Evolutionary conservation across 1,140 invertebrate species (phyloP).

Genomic region (Drosophila santomea): DNA sequence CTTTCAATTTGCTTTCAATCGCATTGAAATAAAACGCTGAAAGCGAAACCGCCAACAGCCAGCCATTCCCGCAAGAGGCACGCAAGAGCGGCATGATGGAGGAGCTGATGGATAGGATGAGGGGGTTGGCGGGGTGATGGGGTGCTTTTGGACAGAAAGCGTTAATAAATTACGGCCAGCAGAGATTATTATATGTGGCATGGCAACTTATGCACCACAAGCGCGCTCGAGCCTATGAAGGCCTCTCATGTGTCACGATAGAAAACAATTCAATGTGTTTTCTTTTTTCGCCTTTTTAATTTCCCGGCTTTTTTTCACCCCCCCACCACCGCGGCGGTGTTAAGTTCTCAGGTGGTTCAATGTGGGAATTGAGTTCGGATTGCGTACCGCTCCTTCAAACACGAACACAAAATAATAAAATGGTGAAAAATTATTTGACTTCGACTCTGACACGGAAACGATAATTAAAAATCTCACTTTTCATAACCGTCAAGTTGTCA

Average conservation of each 20-base stretch:
- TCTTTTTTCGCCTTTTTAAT: conserved; percentile 19
- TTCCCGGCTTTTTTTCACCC: conserved; percentile 3
- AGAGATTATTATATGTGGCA: conserved; percentile 54
- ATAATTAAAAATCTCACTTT: conserved; percentile 64
- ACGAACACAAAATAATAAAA: background rate
- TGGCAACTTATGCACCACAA: conserved; percentile 56
- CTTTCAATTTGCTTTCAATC: conserved; percentile 69
- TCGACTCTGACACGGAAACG: conserved; percentile 33
- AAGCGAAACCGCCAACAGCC: conserved; percentile 54
- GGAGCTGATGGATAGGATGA: background rate
- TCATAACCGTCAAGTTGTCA: conserved; percentile 38
- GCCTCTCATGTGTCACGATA: conserved; percentile 67
- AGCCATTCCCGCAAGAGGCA: conserved; percentile 29
- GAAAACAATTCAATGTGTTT: conserved; percentile 49
- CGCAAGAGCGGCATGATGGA: background rate
- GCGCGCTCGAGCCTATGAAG: conserved; percentile 28
- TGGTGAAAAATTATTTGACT: background rate
- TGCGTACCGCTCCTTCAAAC: conserved; percentile 8
- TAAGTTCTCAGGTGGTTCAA: conserved; percentile 37
- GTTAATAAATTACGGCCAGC: conserved; percentile 62
- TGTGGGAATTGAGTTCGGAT: conserved; percentile 34
- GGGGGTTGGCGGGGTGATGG: too few relatives aligned
- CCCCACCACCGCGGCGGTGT: background rate
- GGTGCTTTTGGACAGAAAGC: conserved; percentile 7
- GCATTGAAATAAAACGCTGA: conserved; percentile 62